A percentile compares a stretch with the other conserved stretches of the same genome.
phyloP scores from a whole-genome alignment of 2,797 vertebrate genomes.

The Cercopithecus hamlyni region DNA sequence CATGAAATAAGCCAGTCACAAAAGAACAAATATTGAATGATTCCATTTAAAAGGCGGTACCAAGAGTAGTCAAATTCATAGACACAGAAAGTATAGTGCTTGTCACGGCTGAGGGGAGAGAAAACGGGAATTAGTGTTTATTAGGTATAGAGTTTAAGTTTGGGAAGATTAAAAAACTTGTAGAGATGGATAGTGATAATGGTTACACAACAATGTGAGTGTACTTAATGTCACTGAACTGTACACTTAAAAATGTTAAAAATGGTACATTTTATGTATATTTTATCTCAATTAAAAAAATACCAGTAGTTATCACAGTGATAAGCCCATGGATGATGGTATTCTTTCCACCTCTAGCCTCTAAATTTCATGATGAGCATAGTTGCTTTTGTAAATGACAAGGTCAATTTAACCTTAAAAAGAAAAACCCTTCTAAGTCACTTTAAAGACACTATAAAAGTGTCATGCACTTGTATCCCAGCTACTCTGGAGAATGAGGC shows the following conservation, averaged over 20 bases:
- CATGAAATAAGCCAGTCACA: not conserved
- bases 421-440: not conserved
- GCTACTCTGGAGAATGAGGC: not conserved
- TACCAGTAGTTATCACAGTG: not conserved
- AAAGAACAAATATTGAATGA: not conserved
- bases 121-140: not conserved
- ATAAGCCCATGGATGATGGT: not conserved
- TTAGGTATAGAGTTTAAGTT: not conserved
- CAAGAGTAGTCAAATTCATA: not conserved
- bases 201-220: not conserved
- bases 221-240: not conserved
- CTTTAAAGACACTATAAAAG: not conserved
- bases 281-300: not conserved
- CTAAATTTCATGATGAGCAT: not conserved
- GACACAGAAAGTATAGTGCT: not conserved
- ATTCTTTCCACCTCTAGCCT: not conserved
- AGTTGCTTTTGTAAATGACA: slow-evolving; percentile 4
- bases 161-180: not conserved
- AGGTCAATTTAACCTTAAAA: not conserved
- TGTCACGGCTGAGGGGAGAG: not conserved
- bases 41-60: not conserved
- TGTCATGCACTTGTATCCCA: not conserved
- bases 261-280: not conserved
- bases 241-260: not conserved
- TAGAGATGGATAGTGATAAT: not conserved